Evolutionary conservation across 2,797 vertebrate species (phyloP).

Genomic region (Anguilla marmorata): DNA sequence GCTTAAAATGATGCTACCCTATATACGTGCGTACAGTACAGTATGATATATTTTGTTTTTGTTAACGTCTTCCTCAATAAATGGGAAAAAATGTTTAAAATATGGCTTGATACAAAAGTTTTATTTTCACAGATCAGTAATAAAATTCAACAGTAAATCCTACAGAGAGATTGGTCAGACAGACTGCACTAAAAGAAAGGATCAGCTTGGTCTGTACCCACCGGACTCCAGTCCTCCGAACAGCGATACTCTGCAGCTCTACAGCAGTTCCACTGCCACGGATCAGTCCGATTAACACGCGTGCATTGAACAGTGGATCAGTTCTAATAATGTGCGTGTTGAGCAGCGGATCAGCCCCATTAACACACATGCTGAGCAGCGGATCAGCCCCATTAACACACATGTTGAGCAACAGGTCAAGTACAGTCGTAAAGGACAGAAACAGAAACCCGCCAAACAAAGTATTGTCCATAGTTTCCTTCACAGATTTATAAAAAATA

Average conservation of each 20-base stretch:
- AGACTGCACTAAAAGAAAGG: constrained; percentile 36
- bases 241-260: neutral
- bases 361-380: no score
- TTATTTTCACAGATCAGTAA: constrained; percentile 80
- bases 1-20: neutral
- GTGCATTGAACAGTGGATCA: no score
- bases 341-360: no score
- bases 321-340: neutral
- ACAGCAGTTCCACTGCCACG: neutral
- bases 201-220: constrained; percentile 53
- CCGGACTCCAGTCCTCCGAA: neutral
- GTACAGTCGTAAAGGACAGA: neutral
- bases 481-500: neutral
- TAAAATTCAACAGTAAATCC: constrained; percentile 72
- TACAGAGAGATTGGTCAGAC: constrained; percentile 63
- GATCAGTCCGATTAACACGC: neutral
- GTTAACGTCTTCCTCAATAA: neutral
- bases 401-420: no score
- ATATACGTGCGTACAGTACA: neutral
- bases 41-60: neutral
- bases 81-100: neutral
- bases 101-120: constrained; percentile 64
- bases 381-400: no score
- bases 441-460: neutral
- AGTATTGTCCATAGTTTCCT: neutral